Evolutionary conservation across 2,888 invertebrate genomes (phyloP), one percentile per base, ranked within the genome.

Genomic region (Shargacucullia verbasci): DNA sequence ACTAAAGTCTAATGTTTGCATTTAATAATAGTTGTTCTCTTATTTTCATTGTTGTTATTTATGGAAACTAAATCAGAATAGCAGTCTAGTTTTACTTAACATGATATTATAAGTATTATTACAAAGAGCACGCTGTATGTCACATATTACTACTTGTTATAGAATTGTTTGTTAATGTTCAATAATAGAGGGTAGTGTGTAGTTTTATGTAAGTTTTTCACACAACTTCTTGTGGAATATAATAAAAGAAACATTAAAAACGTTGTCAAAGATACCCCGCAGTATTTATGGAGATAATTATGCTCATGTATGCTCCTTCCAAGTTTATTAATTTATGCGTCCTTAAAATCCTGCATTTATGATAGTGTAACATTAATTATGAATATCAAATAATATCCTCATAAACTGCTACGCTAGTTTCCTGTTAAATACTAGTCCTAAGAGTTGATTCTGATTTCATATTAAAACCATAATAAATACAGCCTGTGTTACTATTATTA

Each of bases 81-180:
- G 59, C 77, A 76, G 73, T 83, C 82, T 78, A 78, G 75, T 62
- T 58, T 67, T 53, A 61, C 59, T 52, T 60, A 56, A 80, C 80
- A 81, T 85, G 80, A 82, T 83, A 78, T 78, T 81, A 76, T 83
- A 85, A 84, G 84, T 87, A 81, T 83, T 83, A 86, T 75, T 73
- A 66, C 78, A 75, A 76, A 80, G 74, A 80, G 70, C 73, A 80
- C 80, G 71, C 80, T 73, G 77, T 78, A 83, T 84, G 83, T 85
- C 82, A 82, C 80, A 82, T 79, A 72, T 65, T 78, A 74, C 77
- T 78, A 68, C 70, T 70, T 70, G 63, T 72, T 76, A 70, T 57
- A 38, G 49, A 56, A 65, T 63, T 13, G 38, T 72, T 72, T 73
- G 66, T 67, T 73, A 70, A 55, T 66, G 59, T 72, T 70, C 57